Evolutionary conservation across 2,113 vertebrate genomes (phyloP).

Genomic region (Oreochromis tanganicae): DNA sequence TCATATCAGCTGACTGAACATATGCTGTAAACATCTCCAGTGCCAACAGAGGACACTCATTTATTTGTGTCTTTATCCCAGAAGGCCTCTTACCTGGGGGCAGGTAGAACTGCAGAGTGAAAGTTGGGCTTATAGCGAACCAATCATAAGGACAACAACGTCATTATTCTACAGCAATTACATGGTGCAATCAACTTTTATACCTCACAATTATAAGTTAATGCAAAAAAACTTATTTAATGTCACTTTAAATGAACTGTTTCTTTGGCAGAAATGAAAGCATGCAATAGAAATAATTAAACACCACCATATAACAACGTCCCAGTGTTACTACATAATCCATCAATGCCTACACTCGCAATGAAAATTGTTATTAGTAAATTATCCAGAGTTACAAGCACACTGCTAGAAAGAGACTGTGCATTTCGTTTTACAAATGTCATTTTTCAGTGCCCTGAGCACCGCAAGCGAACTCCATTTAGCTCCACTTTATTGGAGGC

Average conservation of each 20-base stretch:
- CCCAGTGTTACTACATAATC: background rate
- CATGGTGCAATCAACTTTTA: background rate
- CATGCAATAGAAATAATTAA: background rate
- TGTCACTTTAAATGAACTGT: background rate
- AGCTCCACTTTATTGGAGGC: background rate
- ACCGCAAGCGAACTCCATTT: background rate
- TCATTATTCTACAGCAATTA: background rate
- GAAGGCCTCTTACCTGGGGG: background rate
- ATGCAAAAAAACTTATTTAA: background rate
- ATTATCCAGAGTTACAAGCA: background rate
- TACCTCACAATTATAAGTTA: background rate
- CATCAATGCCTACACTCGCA: background rate
- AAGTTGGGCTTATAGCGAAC: background rate
- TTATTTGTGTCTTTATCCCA: background rate
- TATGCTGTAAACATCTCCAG: background rate
- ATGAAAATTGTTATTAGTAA: background rate
- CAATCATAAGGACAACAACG: background rate
- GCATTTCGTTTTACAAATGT: background rate
- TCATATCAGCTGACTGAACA: background rate
- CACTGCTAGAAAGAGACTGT: background rate
- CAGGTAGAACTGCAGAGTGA: background rate
- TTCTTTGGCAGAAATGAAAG: constrained; percentile 1
- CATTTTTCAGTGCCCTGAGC: background rate
- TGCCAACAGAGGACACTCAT: background rate
- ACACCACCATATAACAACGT: background rate